Percentiles rank a stretch among this genome's conserved stretches.
Evolutionary conservation across 2,888 invertebrate genomes (phyloP).

Genomic region (Lasioglossum pauxillum): DNA sequence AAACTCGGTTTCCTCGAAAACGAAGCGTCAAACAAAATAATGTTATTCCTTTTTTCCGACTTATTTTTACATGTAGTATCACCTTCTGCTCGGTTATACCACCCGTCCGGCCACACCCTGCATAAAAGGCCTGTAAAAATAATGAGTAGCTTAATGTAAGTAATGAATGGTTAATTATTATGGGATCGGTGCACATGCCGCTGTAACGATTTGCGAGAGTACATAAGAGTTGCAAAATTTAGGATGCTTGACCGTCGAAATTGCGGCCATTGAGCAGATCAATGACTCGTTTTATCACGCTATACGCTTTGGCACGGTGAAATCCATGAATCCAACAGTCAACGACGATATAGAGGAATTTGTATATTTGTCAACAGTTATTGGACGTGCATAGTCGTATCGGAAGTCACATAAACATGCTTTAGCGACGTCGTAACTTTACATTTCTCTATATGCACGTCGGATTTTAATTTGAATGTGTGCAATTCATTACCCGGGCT

Average conservation of each 20-base stretch:
- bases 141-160: too few species aligned
- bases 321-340: not conserved
- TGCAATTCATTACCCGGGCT: not conserved
- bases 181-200: too few species aligned
- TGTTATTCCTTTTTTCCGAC: too few species aligned
- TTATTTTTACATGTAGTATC: too few species aligned
- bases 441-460: not conserved
- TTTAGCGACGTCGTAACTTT: not conserved
- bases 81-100: too few species aligned
- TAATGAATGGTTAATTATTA: too few species aligned
- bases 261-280: not conserved
- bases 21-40: too few species aligned
- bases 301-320: not conserved
- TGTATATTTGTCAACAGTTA: constrained; percentile 8
- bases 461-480: not conserved
- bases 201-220: not conserved
- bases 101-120: too few species aligned
- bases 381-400: not conserved
- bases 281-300: not conserved
- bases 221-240: not conserved
- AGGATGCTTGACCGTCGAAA: not conserved
- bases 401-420: not conserved
- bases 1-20: too few species aligned
- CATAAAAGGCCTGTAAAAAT: too few species aligned
- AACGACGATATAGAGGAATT: not conserved